Conservation (phyloP, 1,140 invertebrate species). For the Drosophila teissieri region DNA sequence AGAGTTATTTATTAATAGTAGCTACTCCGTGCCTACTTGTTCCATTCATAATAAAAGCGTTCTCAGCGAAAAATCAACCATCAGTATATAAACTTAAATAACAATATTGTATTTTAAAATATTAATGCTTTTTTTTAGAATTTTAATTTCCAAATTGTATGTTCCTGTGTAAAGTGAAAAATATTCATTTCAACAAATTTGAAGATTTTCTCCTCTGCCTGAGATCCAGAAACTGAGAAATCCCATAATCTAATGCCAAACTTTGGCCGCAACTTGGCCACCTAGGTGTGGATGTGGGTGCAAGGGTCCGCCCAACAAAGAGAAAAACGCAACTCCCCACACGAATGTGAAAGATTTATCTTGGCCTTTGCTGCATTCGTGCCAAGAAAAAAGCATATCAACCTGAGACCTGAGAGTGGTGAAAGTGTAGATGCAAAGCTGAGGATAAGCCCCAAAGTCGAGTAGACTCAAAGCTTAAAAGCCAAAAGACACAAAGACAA, state of each 20-base stretch:
- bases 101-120: too few relatives aligned
- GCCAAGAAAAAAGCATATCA: slow-evolving; percentile 46
- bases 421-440: slow-evolving; percentile 57
- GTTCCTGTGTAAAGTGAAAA: not conserved
- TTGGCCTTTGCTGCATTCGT: slow-evolving; percentile 38
- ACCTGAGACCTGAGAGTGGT: slow-evolving; percentile 37
- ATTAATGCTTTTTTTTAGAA: too few relatives aligned
- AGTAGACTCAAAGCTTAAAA: slow-evolving; percentile 17
- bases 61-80: too few relatives aligned
- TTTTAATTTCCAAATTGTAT: not conserved
- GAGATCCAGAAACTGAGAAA: slow-evolving; percentile 29
- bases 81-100: too few relatives aligned
- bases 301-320: slow-evolving; percentile 10
- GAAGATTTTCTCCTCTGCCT: slow-evolving; percentile 28
- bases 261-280: slow-evolving; percentile 41
- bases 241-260: slow-evolving; percentile 50
- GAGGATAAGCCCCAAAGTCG: slow-evolving; percentile 24
- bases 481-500: slow-evolving; percentile 52
- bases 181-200: not conserved
- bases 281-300: slow-evolving; percentile 46
- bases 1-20: too few relatives aligned
- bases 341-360: slow-evolving; percentile 40
- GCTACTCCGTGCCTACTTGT: not conserved
- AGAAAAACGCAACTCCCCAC: slow-evolving; percentile 2
- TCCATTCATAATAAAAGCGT: not conserved